These are phyloP conservation scores for Nebria salina DNA, from an alignment of 2,888 invertebrate genomes.

Conservation along the genomic window DNA sequence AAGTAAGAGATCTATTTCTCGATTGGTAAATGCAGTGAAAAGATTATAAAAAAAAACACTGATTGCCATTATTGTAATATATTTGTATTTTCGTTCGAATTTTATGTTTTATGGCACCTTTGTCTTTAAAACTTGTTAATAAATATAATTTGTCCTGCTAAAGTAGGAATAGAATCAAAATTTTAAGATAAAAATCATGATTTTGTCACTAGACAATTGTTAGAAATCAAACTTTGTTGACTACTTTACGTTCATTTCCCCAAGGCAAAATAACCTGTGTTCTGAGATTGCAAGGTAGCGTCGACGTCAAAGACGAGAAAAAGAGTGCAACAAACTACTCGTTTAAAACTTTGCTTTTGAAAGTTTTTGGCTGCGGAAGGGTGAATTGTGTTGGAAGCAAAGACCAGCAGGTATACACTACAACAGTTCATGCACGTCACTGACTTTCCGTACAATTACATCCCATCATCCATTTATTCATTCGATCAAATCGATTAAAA, in stretches of 20 bases:
- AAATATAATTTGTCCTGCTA: neutral
- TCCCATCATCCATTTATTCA: neutral
- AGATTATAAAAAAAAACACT: too few species aligned
- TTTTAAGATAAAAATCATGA: neutral
- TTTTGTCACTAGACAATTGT: neutral
- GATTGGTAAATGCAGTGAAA: too few species aligned
- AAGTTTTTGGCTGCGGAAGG: neutral
- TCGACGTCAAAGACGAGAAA: neutral
- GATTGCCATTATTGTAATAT: too few species aligned
- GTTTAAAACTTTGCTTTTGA: neutral
- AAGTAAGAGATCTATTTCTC: too few species aligned
- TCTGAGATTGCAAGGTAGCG: neutral
- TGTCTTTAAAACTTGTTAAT: neutral
- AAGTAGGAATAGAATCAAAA: neutral
- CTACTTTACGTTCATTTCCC: neutral
- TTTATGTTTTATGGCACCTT: neutral
- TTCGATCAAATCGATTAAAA: neutral
- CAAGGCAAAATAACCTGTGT: neutral
- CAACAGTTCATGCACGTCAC: neutral
- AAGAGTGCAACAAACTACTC: neutral
- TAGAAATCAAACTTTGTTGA: constrained; percentile 1
- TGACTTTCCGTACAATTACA: neutral
- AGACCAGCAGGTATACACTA: neutral
- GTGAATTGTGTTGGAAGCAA: neutral
- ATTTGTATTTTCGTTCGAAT: too few species aligned